phyloP scores from a whole-genome alignment of 30 jellyfish, hydroid and myxozoan genomes.

The Turritopsis rubra region DNA sequence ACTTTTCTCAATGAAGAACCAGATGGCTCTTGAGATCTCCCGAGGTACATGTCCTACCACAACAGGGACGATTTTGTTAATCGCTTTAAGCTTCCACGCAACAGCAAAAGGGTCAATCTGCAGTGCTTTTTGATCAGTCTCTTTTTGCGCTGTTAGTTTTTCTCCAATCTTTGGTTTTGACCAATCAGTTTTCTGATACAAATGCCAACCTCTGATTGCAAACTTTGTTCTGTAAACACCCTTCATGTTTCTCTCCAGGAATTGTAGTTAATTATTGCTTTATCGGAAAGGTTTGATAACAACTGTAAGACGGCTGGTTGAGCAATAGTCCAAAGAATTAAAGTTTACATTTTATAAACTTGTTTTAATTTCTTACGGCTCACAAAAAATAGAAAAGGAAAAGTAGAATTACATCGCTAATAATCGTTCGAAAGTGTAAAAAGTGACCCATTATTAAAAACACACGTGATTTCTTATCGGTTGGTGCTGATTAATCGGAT shows the following conservation, averaged over 20 bases:
- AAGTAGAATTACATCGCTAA: no score
- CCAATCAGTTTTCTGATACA: not conserved
- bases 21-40: not conserved
- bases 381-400: no score
- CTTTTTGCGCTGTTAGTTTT: not conserved
- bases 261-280: not conserved
- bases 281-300: not conserved
- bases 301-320: no score
- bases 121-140: not conserved
- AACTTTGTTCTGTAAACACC: not conserved
- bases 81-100: not conserved
- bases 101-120: not conserved
- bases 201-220: not conserved
- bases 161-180: not conserved
- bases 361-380: no score
- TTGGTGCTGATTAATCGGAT: no score
- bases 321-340: no score
- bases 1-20: not conserved
- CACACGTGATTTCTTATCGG: no score
- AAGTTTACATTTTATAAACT: no score
- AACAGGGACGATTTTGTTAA: not conserved
- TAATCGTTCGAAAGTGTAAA: no score
- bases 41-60: slow-evolving; percentile 5
- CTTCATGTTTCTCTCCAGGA: not conserved
- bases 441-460: no score